Evolutionary conservation across 1,140 invertebrate species (phyloP), one percentile per base, ranked within the genome.

Genomic region (Ooceraea biroi): DNA sequence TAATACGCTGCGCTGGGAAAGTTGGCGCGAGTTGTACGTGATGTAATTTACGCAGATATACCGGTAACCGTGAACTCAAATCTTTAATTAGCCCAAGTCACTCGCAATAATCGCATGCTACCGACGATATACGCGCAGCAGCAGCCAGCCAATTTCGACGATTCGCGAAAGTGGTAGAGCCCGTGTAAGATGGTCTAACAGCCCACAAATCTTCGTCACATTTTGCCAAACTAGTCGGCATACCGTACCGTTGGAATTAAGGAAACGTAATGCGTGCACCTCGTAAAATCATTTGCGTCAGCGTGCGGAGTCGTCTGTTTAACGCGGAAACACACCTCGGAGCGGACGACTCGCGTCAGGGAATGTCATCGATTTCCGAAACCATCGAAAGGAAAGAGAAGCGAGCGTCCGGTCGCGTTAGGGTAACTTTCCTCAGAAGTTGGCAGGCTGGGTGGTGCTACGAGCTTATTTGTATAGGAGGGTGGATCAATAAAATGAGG

Each of bases 401-500:
- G 65, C 68, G 85, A 83, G 74, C 77, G 66, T 73, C 65, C 72
- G 83, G 86, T 84, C 77, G 85, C 57, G 83, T 84, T 57, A 84
- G 69, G 36, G 68, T 85, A 88, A 89, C 87, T 91, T 92, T 92
- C 90, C 87, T 90, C 83, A 57, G 44, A 77, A 91, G 88, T 91
- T 85, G 76, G 88, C 91, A 90, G 60, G 82, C 72, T 25, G 87
- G 86, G 60, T 88, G 87, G 80, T 87, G 87, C 78, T 88, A 84
- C 84, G 84, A 90, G 90, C 92, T 92, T 92, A 93, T 93, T 93
- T 93, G 92, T 93, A 92, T 91, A 91, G 91, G 87, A 89, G 85
- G 88, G 86, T 83, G 90, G 92, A 94, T 94, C 93, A 91, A 94
- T 94, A 93, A 93, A 94, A 93, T 91, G 89, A 93, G 92, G 93